A percentile compares a stretch with the other conserved stretches of the same genome.
These are phyloP conservation scores for Girardinichthys multiradiatus DNA, from an alignment of 2,113 vertebrate species.

Conservation along the genomic window DNA sequence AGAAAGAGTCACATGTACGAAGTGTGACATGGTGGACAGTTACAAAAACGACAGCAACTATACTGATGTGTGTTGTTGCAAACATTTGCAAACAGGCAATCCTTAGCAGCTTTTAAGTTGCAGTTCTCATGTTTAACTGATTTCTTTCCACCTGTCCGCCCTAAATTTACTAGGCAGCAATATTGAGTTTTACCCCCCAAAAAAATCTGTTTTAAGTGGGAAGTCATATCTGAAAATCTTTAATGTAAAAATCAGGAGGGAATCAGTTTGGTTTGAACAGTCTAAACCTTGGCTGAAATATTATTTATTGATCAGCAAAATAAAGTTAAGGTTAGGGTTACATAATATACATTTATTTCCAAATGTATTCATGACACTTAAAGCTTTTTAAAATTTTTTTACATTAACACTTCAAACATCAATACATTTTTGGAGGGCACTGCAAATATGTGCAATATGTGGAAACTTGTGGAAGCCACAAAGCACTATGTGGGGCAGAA, in stretches of 20 bases:
- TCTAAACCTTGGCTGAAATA: neutral
- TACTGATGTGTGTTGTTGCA: slow-evolving; percentile 24
- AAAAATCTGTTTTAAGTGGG: neutral
- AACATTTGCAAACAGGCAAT: slow-evolving; percentile 28
- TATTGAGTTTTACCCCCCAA: neutral
- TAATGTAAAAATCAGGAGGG: neutral
- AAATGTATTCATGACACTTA: neutral
- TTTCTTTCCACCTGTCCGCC: too few species aligned
- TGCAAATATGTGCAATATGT: too few species aligned
- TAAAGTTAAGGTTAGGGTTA: neutral
- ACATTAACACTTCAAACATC: neutral
- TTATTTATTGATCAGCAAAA: neutral
- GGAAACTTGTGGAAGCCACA: too few species aligned
- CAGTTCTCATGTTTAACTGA: slow-evolving; percentile 51
- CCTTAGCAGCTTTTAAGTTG: slow-evolving; percentile 26
- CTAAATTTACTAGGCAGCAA: neutral
- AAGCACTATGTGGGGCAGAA: too few species aligned
- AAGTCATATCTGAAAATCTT: neutral
- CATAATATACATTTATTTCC: neutral
- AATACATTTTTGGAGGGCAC: neutral
- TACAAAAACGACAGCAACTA: slow-evolving; percentile 18
- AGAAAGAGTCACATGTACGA: slow-evolving; percentile 8
- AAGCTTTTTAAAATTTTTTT: neutral
- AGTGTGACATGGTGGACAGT: slow-evolving; percentile 30
- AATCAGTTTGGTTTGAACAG: neutral